Evolutionary conservation across 2,113 vertebrate genomes (phyloP).

Genomic region (human): GRCh38 chr12:103030001-103030500

Average conservation of each 20-base stretch:
- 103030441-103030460: conserved; percentile 24
- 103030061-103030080: conserved; percentile 75
- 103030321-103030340: not conserved
- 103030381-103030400: not conserved
- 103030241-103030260: conserved; percentile 54
- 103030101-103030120: conserved; percentile 66
- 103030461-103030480: not conserved
- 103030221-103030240: conserved; percentile 57
- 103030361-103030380: not conserved
- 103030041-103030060: conserved; percentile 67
- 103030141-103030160: conserved; percentile 79
- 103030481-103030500: not conserved
- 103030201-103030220: conserved; percentile 74
- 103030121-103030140: conserved; percentile 77
- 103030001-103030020: conserved; percentile 50
- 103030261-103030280: conserved; percentile 44
- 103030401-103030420: conserved; percentile 12
- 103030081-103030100: conserved; percentile 71
- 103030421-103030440: not conserved
- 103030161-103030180: conserved; percentile 77
- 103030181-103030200: conserved; percentile 81
- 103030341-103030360: conserved; percentile 19
- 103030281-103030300: conserved; percentile 30
- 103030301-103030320: not conserved
- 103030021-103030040: conserved; percentile 74